Evolutionary conservation across 2,113 vertebrate species (phyloP).

Genomic region (Erythrocercus mccallii): DNA sequence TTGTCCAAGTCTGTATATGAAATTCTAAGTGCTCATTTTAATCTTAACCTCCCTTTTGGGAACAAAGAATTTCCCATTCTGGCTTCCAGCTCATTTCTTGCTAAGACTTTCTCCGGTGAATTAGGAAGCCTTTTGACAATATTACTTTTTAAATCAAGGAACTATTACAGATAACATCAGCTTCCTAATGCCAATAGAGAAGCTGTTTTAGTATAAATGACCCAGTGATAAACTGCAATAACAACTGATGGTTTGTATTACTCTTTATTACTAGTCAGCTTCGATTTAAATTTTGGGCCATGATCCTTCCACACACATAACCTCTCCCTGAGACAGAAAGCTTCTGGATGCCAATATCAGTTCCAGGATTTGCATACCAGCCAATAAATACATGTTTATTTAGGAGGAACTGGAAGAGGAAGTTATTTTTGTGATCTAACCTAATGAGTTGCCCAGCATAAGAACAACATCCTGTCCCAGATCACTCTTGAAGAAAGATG

Average conservation of each 20-base stretch:
- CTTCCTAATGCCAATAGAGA: background rate
- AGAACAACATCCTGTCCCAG: background rate
- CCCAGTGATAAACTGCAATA: background rate
- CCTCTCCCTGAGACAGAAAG: background rate
- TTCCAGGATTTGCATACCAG: background rate
- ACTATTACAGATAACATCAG: background rate
- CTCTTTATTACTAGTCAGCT: background rate
- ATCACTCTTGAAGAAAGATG: background rate
- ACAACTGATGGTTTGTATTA: background rate
- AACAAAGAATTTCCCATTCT: background rate
- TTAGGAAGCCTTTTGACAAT: background rate
- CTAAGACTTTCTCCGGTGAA: background rate
- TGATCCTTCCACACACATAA: background rate
- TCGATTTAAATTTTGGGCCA: background rate
- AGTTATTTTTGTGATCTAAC: constrained; percentile 5
- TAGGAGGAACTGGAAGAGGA: background rate
- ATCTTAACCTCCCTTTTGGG: background rate
- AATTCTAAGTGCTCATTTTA: background rate
- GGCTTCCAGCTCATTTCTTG: background rate
- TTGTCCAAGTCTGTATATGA: background rate
- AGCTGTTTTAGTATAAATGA: background rate
- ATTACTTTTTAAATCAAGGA: background rate
- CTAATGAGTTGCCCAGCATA: background rate
- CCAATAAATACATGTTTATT: background rate
- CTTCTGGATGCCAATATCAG: background rate